A percentile compares a stretch with the other conserved stretches of the same genome.
Evolutionary conservation across 2,888 invertebrate species (phyloP).

Genomic region (Caenorhabditis virilis): DNA sequence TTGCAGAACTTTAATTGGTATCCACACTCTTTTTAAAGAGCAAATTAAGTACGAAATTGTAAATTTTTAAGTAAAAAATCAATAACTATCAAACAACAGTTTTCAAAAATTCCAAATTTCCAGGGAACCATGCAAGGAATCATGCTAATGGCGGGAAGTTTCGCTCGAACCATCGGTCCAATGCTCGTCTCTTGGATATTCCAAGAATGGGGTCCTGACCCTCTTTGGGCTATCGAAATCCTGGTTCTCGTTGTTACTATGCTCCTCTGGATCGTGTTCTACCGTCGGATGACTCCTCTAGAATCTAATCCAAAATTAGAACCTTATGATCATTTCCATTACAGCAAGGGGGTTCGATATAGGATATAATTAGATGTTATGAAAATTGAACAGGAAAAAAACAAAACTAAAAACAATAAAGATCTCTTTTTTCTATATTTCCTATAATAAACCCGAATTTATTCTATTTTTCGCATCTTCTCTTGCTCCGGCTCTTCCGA

Average conservation of each 20-base stretch:
- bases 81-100: neutral
- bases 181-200: constrained; percentile 49
- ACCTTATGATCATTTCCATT: constrained; percentile 41
- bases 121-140: constrained; percentile 55
- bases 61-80: neutral
- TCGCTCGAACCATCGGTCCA: constrained; percentile 43
- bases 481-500: neutral
- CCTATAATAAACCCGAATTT: neutral
- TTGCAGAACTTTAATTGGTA: neutral
- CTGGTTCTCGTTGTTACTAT: constrained; percentile 27
- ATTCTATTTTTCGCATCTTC: neutral
- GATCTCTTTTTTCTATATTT: neutral
- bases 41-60: neutral
- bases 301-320: constrained; percentile 42
- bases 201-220: constrained; percentile 45
- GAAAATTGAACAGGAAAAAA: too few relatives aligned
- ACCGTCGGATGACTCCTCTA: constrained; percentile 41
- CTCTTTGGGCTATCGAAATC: constrained; percentile 46
- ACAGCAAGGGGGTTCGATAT: constrained; percentile 39
- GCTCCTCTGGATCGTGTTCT: constrained; percentile 41
- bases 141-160: constrained; percentile 46
- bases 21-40: neutral
- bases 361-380: constrained; percentile 33
- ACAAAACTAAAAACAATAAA: too few relatives aligned
- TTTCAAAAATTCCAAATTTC: neutral